Evolutionary conservation across 2,888 invertebrate species (phyloP), one percentile per base, ranked within the genome.

Genomic region (Caenorhabditis doughertyi): DNA sequence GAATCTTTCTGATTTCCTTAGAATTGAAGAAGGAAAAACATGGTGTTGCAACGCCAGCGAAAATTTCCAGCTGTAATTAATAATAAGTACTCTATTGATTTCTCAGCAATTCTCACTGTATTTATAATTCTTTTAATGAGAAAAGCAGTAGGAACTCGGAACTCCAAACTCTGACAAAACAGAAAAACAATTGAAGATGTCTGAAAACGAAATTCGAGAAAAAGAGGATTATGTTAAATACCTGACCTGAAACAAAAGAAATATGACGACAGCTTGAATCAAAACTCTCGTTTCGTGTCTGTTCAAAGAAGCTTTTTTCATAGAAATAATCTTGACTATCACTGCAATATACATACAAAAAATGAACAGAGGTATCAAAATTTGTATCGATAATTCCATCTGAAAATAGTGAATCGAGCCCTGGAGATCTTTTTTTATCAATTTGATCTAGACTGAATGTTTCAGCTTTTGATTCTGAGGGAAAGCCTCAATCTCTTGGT

Each of bases 21-120:
- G 73, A 80, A 2, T 67, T 62, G 39, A 72, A 67, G n/a, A 80
- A 73, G 13, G 73, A 80, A 62, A 73, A 80, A 23, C 60, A 73
- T 13, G 80, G 80, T 2, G 73, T 80, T 25, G 80, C 73, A 8
- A 62, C 64, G 13, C 73, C 73, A 27, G 73, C 80, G 18, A 80
- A 18, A 4, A 80, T 51, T 25, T 72, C 53, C 2, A 60, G 39
- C 79, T 79, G 58, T 18, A 72, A 56, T 35, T 35, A 35, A 9
- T 7, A 53, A 2, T 35, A 11, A 13, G 9, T 11, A 18, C 7
- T 51, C 11, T n/a, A 8, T 25, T 5, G 0, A 53, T 16, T 39
- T 42, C n/a, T 39, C 13, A 21, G 11, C 32, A 32, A 39, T n/a
- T 4, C 35, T 58, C 23, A 70, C 80, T 55, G 73, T 60, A 16